Evolutionary conservation across 2,797 vertebrate species (phyloP), one percentile per base, ranked within the genome.

Genomic region (Cirrhinus mrigala): DNA sequence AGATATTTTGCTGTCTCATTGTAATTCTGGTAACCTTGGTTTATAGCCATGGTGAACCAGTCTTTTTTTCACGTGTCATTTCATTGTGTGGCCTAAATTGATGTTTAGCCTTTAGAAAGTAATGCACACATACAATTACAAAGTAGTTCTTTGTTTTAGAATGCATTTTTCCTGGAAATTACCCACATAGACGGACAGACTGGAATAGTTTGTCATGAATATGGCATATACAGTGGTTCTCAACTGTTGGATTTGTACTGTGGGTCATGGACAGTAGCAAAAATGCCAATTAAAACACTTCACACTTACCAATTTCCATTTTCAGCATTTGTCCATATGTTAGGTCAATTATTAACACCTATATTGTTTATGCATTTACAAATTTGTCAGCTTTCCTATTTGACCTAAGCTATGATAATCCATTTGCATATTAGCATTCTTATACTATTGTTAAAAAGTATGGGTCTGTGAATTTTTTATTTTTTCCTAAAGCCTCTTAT

Each of bases 1-100:
- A 76, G 11, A 48, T 5, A 1, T 29, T 73, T 24, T 71, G 52
- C 29, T 58, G 68, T 60, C 14, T 75, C 29, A 58, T 40, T 75
- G 22, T 76, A 76, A 66, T 76, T 68, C n/a, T 83, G 71, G 27
- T 50, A 50, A 74, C 18, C 37, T 76, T 74, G 22, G 48, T 82
- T 74, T 82, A 12, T 74, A 8, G 44, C n/a, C n/a, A 8, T 22
- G 24, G 11, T 48, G 3, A 79, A 66, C 58, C 60, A 50, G 12
- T 24, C 48, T 24, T 52, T 24, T 44, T 18, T 69, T 54, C n/a
- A 62, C 8, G 37, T 81, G 29, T 16, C 52, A 46, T 64, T 56
- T 24, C 24, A 73, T 70, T 70, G 20, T 44, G 37, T 16, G 9
- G 14, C 27, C 48, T 75, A 20, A 52, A 29, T 27, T 54, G 18